phyloP scores from a whole-genome alignment of 2,113 vertebrate genomes.

The Glaucidium brasilianum region DNA sequence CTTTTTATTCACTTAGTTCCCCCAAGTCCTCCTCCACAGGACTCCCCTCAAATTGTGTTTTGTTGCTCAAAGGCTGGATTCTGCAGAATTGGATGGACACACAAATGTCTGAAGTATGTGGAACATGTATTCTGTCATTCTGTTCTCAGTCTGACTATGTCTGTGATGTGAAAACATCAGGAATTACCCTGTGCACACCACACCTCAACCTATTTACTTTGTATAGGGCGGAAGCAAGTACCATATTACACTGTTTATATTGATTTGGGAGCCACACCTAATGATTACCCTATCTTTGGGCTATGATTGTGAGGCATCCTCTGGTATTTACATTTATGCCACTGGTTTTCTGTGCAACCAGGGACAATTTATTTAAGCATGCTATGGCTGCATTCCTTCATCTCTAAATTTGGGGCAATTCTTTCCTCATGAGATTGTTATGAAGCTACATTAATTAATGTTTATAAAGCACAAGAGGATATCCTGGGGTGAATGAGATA shows the following conservation, averaged over 20 bases:
- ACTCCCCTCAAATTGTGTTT: neutral
- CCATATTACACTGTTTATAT: neutral
- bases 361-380: neutral
- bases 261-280: conserved; percentile 37
- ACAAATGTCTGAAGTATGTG: neutral
- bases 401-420: neutral
- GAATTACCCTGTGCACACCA: neutral
- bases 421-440: neutral
- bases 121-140: neutral
- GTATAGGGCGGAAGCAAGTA: neutral
- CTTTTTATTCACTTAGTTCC: neutral
- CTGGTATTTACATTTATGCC: neutral
- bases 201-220: conserved; percentile 36
- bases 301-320: conserved; percentile 1
- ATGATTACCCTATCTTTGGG: conserved; percentile 57
- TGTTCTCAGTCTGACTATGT: neutral
- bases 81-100: neutral
- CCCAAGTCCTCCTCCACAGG: neutral
- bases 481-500: neutral
- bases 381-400: neutral
- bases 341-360: neutral
- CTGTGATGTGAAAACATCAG: neutral
- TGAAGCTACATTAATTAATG: conserved; percentile 14
- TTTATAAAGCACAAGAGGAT: conserved; percentile 1
- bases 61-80: neutral